Evolutionary conservation across 35 echinoderm and acorn worm genomes (phyloP).

Genomic region (Lytechinus pictus): DNA sequence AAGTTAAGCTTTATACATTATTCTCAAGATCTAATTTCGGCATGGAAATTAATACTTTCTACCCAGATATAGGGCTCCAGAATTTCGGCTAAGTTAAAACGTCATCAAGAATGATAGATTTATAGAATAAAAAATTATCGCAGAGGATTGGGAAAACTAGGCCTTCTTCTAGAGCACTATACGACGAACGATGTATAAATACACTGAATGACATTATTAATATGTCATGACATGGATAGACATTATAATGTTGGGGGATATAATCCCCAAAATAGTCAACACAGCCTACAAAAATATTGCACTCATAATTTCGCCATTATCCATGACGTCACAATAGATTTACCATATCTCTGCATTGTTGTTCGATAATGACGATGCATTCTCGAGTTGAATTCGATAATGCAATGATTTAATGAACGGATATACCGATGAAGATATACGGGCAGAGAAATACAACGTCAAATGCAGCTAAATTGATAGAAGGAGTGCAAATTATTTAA

Average conservation of each 20-base stretch:
- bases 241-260: background rate
- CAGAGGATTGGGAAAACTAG: too few relatives aligned
- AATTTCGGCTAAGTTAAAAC: too few relatives aligned
- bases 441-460: background rate
- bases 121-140: too few relatives aligned
- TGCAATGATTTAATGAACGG: slow-evolving; percentile 12
- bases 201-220: background rate
- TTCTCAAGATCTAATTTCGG: too few relatives aligned
- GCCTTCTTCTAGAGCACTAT: background rate
- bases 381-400: slow-evolving; percentile 29
- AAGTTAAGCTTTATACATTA: too few relatives aligned
- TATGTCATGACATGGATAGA: background rate
- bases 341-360: background rate
- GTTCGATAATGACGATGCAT: background rate
- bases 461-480: background rate
- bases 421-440: background rate
- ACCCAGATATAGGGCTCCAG: too few relatives aligned
- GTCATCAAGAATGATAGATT: too few relatives aligned
- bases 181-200: background rate
- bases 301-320: background rate
- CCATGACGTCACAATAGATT: slow-evolving; percentile 6
- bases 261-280: background rate
- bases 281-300: background rate
- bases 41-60: too few relatives aligned
- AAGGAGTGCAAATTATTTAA: slow-evolving; percentile 14